Percentiles rank a stretch among this genome's conserved stretches.
phyloP scores from a whole-genome alignment of 2,113 vertebrate species.

The Lucifuga dentata region DNA sequence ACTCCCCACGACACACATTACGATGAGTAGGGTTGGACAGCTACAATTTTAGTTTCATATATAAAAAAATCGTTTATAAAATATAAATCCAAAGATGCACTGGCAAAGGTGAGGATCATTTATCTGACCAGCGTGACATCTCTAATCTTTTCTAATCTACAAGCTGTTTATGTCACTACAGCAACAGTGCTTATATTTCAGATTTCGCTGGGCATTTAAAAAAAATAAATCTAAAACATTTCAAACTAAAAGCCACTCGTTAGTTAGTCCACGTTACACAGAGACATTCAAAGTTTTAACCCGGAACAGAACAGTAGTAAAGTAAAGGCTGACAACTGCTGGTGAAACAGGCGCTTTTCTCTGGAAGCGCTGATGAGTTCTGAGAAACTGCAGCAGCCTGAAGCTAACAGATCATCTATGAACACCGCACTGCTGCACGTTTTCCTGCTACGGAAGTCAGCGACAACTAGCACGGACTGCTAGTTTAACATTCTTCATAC shows the following conservation, averaged over 20 bases:
- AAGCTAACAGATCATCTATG: conserved; percentile 45
- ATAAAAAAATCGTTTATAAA: too few species aligned
- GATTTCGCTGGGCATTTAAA: too few species aligned
- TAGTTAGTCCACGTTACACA: background rate
- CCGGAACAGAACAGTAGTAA: conserved; percentile 7
- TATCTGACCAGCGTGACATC: background rate
- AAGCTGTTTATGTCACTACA: background rate
- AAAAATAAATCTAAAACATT: too few species aligned
- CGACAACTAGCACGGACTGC: conserved; percentile 10
- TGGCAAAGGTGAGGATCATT: background rate
- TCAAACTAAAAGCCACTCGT: background rate
- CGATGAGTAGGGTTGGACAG: too few species aligned
- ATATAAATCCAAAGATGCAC: too few species aligned
- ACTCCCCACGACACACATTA: too few species aligned
- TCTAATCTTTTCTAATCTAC: background rate
- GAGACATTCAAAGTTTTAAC: background rate
- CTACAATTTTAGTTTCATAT: too few species aligned
- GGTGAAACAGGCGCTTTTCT: conserved; percentile 61
- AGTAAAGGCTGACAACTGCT: conserved; percentile 26
- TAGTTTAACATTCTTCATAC: conserved; percentile 16
- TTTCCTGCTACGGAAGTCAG: conserved; percentile 73
- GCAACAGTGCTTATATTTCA: too few species aligned
- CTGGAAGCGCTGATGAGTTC: conserved; percentile 74
- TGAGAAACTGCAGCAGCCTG: conserved; percentile 68
- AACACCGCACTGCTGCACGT: conserved; percentile 48